phyloP scores from a whole-genome alignment of 2,797 vertebrate genomes.

The Parauchenoglanis ngamensis region DNA sequence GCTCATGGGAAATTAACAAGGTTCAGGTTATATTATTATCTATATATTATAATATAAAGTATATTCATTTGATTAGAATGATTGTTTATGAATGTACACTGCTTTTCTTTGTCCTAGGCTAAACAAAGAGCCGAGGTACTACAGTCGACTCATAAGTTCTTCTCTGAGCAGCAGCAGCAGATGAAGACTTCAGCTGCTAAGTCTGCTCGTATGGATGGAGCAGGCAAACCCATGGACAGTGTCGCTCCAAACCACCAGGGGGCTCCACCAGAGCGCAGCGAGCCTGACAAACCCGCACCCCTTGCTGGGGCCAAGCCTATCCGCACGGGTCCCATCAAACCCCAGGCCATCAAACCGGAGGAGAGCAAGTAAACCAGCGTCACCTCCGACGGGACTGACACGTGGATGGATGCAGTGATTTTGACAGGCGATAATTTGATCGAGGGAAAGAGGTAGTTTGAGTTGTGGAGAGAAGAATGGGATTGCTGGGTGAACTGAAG shows the following conservation, averaged over 20 bases:
- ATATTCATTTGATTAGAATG: background rate
- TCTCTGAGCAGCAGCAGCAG: conserved; percentile 90
- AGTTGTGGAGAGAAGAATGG: conserved; percentile 52
- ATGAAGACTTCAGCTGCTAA: conserved; percentile 86
- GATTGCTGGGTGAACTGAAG: conserved; percentile 37
- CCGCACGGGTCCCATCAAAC: conserved; percentile 98
- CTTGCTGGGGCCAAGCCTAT: conserved; percentile 84
- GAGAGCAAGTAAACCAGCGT: conserved; percentile 84
- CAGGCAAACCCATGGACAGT: conserved; percentile 77
- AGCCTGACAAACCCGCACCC: conserved; percentile 82
- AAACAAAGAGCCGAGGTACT: conserved; percentile 98
- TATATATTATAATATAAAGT: background rate
- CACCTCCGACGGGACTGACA: conserved; percentile 13
- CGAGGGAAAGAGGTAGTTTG: conserved; percentile 22
- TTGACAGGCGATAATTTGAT: background rate
- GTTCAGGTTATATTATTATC: background rate
- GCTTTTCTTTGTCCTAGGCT: conserved; percentile 76
- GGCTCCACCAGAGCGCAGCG: conserved; percentile 64
- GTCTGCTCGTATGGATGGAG: conserved; percentile 79
- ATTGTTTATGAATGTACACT: background rate
- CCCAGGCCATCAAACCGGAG: conserved; percentile 97
- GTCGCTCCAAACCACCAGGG: conserved; percentile 77
- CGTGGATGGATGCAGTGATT: conserved; percentile 33
- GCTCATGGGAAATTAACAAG: background rate
- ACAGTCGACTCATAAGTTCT: conserved; percentile 98